These are phyloP conservation scores for Troides helena DNA, from an alignment of 2,888 invertebrate species.

Conservation along the genomic window DNA sequence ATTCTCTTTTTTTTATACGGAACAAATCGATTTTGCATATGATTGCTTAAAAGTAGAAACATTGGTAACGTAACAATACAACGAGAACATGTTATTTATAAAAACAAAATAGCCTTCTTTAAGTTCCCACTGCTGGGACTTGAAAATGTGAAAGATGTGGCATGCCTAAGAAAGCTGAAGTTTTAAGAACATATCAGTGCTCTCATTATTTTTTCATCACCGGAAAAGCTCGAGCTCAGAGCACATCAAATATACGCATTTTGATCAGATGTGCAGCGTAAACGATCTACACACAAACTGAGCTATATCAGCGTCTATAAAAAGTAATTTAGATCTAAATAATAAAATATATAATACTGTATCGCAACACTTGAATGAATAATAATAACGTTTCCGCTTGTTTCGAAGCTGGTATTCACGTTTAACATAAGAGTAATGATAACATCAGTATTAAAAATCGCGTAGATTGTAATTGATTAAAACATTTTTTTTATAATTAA, in stretches of 20 bases:
- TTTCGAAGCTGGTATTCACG: neutral
- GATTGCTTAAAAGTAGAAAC: neutral
- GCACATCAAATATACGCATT: too few relatives aligned
- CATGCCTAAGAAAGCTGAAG: too few relatives aligned
- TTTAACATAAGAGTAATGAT: neutral
- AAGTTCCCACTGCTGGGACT: too few relatives aligned
- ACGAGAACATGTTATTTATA: slow-evolving; percentile 3
- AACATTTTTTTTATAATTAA: too few relatives aligned
- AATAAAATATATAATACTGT: slow-evolving; percentile 26
- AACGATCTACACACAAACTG: too few relatives aligned
- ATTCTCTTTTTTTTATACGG: neutral
- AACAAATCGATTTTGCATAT: neutral
- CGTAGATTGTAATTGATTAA: neutral
- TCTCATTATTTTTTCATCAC: too few relatives aligned
- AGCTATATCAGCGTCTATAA: neutral
- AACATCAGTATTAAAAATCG: neutral
- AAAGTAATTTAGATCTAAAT: slow-evolving; percentile 7
- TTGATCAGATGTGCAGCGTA: too few relatives aligned
- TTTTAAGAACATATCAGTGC: too few relatives aligned
- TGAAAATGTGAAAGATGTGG: too few relatives aligned
- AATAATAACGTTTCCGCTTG: neutral
- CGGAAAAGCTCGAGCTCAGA: too few relatives aligned
- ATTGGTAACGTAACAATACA: neutral
- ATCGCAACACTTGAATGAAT: neutral
- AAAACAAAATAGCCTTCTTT: too few relatives aligned